phyloP scores from a whole-genome alignment of 2,113 vertebrate genomes.

The Labeo catla region DNA sequence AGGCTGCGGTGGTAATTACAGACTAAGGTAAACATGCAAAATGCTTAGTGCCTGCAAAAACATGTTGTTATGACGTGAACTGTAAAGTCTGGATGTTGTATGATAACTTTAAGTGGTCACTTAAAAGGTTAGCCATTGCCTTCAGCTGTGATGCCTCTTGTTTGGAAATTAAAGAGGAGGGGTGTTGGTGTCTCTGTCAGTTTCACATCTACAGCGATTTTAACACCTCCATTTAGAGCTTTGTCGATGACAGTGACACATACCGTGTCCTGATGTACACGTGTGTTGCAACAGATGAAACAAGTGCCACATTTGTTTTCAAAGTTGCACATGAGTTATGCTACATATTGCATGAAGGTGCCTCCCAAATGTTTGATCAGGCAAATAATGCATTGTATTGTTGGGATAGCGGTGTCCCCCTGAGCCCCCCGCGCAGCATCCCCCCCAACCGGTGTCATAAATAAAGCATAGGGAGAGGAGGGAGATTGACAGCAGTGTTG shows the following conservation, averaged over 20 bases:
- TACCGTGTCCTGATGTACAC: slow-evolving; percentile 42
- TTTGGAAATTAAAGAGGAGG: neutral
- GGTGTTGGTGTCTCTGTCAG: slow-evolving; percentile 40
- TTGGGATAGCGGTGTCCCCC: slow-evolving; percentile 42
- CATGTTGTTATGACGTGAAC: slow-evolving; percentile 30
- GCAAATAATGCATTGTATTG: slow-evolving; percentile 46
- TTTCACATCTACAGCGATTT: slow-evolving; percentile 46
- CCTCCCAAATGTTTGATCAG: slow-evolving; percentile 55
- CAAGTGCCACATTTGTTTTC: slow-evolving; percentile 36
- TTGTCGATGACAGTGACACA: slow-evolving; percentile 47
- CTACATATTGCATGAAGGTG: slow-evolving; percentile 58
- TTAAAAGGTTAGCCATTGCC: slow-evolving; percentile 56
- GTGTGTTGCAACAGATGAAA: slow-evolving; percentile 24
- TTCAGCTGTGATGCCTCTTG: slow-evolving; percentile 35
- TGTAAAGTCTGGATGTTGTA: slow-evolving; percentile 14
- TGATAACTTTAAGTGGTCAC: slow-evolving; percentile 46
- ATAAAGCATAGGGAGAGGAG: slow-evolving; percentile 49
- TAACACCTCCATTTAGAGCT: slow-evolving; percentile 55
- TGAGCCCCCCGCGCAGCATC: neutral
- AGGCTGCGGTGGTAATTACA: neutral
- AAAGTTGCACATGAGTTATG: slow-evolving; percentile 51
- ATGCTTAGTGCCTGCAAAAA: slow-evolving; percentile 34
- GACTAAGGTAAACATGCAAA: neutral
- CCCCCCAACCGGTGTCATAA: slow-evolving; percentile 48
- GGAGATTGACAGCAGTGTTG: slow-evolving; percentile 44